These are phyloP conservation scores for Tinea trinotella DNA, from an alignment of 2,888 invertebrate species.

Conservation along the genomic window DNA sequence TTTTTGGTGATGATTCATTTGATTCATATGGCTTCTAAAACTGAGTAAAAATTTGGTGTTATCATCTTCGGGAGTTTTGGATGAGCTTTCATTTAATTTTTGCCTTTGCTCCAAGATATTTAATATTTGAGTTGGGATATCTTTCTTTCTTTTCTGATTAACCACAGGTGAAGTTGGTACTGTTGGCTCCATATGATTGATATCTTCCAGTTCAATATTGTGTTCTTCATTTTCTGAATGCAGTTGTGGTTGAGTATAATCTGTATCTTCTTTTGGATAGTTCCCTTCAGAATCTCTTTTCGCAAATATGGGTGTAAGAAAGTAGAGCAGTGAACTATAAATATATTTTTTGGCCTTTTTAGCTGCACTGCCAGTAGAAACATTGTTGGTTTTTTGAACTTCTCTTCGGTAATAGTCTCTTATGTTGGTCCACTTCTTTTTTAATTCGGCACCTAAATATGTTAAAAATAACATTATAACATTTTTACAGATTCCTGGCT, in stretches of 20 bases:
- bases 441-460: too few species aligned
- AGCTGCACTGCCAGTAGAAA: too few species aligned
- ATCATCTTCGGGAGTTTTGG: too few species aligned
- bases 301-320: slow-evolving; percentile 23
- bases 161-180: slow-evolving; percentile 13
- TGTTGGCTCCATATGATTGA: slow-evolving; percentile 12
- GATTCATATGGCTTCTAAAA: too few species aligned
- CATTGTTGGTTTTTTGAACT: too few species aligned
- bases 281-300: slow-evolving; percentile 19
- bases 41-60: too few species aligned
- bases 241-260: slow-evolving; percentile 17
- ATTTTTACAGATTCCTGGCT: slow-evolving; percentile 24
- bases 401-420: too few species aligned
- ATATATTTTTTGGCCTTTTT: slow-evolving; percentile 24
- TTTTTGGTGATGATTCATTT: too few species aligned
- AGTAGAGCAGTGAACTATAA: slow-evolving; percentile 21
- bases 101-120: slow-evolving; percentile 19
- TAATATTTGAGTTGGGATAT: slow-evolving; percentile 21
- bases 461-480: too few species aligned
- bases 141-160: slow-evolving; percentile 18
- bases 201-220: slow-evolving; percentile 15
- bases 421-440: too few species aligned
- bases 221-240: slow-evolving; percentile 5
- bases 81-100: too few species aligned
- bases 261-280: slow-evolving; percentile 14